Evolutionary conservation across 1,140 invertebrate species (phyloP).

Genomic region (Musca vetustissima): DNA sequence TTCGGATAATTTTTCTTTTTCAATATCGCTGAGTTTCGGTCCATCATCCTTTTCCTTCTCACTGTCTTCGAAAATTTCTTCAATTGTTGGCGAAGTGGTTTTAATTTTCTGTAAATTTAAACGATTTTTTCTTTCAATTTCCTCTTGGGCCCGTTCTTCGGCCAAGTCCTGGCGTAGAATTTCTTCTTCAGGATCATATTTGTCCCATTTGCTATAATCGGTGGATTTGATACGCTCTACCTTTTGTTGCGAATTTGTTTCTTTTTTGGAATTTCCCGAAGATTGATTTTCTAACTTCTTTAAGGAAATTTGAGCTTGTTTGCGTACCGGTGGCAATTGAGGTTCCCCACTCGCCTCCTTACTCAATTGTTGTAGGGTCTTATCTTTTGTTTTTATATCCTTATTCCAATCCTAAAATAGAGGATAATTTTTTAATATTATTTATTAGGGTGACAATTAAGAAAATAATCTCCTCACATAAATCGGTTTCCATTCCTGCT

Average conservation of each 20-base stretch:
- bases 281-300: conserved; percentile 18
- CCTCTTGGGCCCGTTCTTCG: conserved; percentile 58
- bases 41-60: conserved; percentile 13
- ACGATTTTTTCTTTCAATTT: conserved; percentile 48
- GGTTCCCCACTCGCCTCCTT: conserved; percentile 15
- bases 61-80: conserved; percentile 12
- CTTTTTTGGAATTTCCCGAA: neutral
- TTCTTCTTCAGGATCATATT: conserved; percentile 70
- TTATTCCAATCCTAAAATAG: conserved; percentile 56
- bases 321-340: conserved; percentile 37
- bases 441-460: neutral
- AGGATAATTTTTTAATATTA: neutral
- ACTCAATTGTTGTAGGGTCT: conserved; percentile 46
- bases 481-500: conserved; percentile 52
- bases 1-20: conserved; percentile 45
- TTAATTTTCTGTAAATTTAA: conserved; percentile 31
- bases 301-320: conserved; percentile 33
- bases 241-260: neutral
- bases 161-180: conserved; percentile 65
- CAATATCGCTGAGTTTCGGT: conserved; percentile 37
- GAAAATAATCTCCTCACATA: conserved; percentile 30
- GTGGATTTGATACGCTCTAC: conserved; percentile 48
- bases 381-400: conserved; percentile 57
- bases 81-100: neutral
- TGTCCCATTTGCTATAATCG: conserved; percentile 70